Evolutionary conservation across 2,888 invertebrate species (phyloP), one percentile per base, ranked within the genome.

Genomic region (Sturmia bella): DNA sequence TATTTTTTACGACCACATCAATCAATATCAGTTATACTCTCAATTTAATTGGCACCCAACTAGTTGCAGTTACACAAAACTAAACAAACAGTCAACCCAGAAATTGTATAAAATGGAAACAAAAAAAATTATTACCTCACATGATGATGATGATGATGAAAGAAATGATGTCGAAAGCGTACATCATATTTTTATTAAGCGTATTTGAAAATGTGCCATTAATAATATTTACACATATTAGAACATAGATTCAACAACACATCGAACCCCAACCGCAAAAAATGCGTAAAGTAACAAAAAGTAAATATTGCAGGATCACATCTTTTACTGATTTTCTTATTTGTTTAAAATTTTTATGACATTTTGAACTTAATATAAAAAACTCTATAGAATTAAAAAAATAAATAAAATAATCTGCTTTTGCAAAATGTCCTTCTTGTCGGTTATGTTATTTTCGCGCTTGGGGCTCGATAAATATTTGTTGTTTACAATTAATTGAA

Each of bases 161-260:
- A 43, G 7, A 6, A 32, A 9, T 7, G 32, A 32, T 59, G 57
- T 72, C 15, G 9, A 61, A 4, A 24, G 59, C 27, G 39, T 17
- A 37, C 41, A 66, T 39, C 3, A 56, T 32, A 61, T 21, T 39
- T 69, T 61, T 61, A 54, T 45, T 45, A 61, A 59, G 37, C 57
- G 19, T 75, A 72, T 76, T 75, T 80, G 57, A 48, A 68, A 80
- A 78, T 77, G 82, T 82, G 82, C 82, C 82, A 82, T 82, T 80
- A 59, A 63, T 59, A 74, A 78, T 50, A 13, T 59, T 70, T 61
- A 66, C 27, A 43, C 39, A 27, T 63, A 52, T 68, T 79, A 68
- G 56, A 32, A 32, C 32, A 70, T 43, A 63, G 56, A 57, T 24
- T 43, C n/a, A 24, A 43, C 59, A 56, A 9, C n/a, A 64, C 39